These are phyloP conservation scores for Cremastobaeus sp. DNA, from an alignment of 2,888 invertebrate species.

Conservation along the genomic window DNA sequence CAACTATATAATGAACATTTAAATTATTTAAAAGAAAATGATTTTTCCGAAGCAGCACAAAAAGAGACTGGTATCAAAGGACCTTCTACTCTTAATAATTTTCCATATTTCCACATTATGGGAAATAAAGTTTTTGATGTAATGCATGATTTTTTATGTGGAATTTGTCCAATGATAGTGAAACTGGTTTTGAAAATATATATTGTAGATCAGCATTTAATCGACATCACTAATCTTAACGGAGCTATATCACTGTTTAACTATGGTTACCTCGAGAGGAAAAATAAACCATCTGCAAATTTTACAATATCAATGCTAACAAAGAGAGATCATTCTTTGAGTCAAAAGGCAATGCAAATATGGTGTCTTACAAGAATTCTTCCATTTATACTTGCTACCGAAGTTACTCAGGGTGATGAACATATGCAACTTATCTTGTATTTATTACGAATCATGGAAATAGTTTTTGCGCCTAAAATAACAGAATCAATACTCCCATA, in stretches of 20 bases:
- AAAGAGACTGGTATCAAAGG: slow-evolving; percentile 37
- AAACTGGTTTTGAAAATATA: slow-evolving; percentile 35
- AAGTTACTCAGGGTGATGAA: slow-evolving; percentile 48
- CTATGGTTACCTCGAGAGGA: slow-evolving; percentile 43
- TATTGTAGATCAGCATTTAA: background rate
- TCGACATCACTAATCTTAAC: slow-evolving; percentile 41
- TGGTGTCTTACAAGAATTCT: slow-evolving; percentile 53
- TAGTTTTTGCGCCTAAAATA: no score
- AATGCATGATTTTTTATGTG: no score
- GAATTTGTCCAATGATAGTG: slow-evolving; percentile 53
- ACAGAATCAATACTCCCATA: slow-evolving; percentile 21
- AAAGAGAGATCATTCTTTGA: slow-evolving; percentile 44
- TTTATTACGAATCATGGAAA: slow-evolving; percentile 51
- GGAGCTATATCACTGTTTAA: slow-evolving; percentile 35
- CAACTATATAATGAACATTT: slow-evolving; percentile 28
- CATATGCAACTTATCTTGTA: slow-evolving; percentile 46
- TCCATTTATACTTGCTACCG: slow-evolving; percentile 57
- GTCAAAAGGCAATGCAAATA: slow-evolving; percentile 61
- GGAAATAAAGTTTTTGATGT: no score
- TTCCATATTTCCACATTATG: slow-evolving; percentile 30
- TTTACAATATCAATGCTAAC: slow-evolving; percentile 16
- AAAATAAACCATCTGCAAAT: slow-evolving; percentile 56
- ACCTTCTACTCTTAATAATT: slow-evolving; percentile 22
- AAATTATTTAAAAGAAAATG: background rate
- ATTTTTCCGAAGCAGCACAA: slow-evolving; percentile 11